A percentile compares a stretch with the other conserved stretches of the same genome.
Evolutionary conservation across 2,797 vertebrate genomes (phyloP).

Genomic region (Scolopax rusticola): DNA sequence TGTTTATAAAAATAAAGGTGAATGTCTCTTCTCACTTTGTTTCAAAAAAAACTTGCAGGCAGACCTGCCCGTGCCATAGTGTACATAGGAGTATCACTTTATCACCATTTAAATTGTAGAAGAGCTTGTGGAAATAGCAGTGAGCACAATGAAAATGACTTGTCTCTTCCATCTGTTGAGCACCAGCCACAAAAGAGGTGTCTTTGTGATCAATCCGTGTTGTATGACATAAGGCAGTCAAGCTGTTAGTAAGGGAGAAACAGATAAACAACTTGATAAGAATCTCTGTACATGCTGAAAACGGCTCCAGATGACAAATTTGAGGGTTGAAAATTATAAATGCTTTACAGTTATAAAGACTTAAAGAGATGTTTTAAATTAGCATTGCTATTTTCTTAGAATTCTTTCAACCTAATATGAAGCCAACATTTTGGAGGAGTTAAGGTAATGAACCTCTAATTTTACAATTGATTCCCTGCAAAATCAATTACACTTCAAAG

Average conservation of each 20-base stretch:
- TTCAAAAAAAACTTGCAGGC: background rate
- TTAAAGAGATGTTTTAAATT: background rate
- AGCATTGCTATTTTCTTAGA: background rate
- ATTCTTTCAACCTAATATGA: background rate
- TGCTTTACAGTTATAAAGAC: background rate
- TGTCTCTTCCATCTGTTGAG: background rate
- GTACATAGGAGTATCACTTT: background rate
- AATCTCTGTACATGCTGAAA: background rate
- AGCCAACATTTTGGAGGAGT: background rate
- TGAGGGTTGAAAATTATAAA: background rate
- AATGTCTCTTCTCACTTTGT: background rate
- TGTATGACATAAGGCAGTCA: background rate
- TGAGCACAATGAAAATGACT: background rate
- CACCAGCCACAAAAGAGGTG: background rate
- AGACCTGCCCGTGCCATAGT: background rate
- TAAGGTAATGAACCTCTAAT: background rate
- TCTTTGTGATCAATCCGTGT: background rate
- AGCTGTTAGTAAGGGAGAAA: background rate
- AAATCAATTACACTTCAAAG: background rate
- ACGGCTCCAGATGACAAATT: background rate
- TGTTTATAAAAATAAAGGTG: background rate
- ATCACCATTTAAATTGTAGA: background rate
- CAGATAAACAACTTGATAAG: background rate
- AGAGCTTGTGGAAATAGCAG: background rate
- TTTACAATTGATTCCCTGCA: background rate